These are phyloP conservation scores for Sakesphorus luctuosus DNA, from an alignment of 2,113 vertebrate species.

Conservation along the genomic window DNA sequence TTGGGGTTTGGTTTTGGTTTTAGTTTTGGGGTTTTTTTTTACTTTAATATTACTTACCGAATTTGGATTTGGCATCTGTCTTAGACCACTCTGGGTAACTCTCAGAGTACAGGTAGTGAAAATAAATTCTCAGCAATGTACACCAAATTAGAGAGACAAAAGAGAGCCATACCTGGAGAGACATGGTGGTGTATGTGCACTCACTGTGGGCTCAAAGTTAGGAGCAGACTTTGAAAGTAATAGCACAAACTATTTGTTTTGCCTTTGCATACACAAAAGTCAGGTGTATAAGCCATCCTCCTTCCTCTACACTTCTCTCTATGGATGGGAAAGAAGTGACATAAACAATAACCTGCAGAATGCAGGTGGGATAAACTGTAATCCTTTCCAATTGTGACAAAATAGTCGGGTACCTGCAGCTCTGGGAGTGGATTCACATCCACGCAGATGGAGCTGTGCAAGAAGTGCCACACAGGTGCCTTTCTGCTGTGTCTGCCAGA, in stretches of 20 bases:
- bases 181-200: too few species aligned
- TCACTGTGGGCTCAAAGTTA: not conserved
- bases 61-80: not conserved
- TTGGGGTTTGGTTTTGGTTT: not conserved
- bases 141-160: rapidly evolving
- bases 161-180: not conserved
- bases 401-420: not conserved
- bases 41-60: not conserved
- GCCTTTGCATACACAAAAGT: not conserved
- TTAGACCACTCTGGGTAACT: not conserved
- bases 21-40: not conserved
- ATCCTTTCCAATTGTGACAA: not conserved
- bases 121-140: not conserved
- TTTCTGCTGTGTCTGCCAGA: not conserved
- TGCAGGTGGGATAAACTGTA: not conserved
- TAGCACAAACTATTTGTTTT: not conserved
- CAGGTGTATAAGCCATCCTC: rapidly evolving
- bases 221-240: not conserved
- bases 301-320: not conserved
- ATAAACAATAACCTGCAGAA: not conserved
- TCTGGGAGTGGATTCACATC: not conserved
- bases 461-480: not conserved
- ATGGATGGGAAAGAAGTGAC: not conserved
- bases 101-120: not conserved
- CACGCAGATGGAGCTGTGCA: not conserved